phyloP scores from a whole-genome alignment of 2,113 vertebrate genomes.

The Opisthocomus hoazin region DNA sequence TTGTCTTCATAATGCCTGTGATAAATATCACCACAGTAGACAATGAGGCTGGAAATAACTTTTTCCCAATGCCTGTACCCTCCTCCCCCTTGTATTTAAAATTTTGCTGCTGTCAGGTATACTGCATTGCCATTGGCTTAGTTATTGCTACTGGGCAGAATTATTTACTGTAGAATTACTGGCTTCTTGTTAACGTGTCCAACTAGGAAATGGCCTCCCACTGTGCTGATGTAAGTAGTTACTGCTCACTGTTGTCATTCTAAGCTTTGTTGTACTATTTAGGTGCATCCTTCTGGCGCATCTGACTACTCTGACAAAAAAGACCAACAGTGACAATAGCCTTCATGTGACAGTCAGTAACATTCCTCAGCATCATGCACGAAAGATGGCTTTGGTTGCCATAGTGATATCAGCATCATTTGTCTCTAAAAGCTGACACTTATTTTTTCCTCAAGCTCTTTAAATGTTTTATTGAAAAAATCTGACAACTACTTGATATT shows the following conservation, averaged over 20 bases:
- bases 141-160: neutral
- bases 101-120: neutral
- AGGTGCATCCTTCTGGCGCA: neutral
- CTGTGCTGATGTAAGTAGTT: neutral
- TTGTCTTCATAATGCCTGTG: neutral
- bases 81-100: neutral
- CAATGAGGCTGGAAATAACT: neutral
- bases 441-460: neutral
- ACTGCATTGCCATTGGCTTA: neutral
- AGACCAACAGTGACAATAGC: neutral
- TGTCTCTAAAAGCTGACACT: neutral
- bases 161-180: neutral
- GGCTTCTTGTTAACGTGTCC: neutral
- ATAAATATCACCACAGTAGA: neutral
- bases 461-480: slow-evolving; percentile 30
- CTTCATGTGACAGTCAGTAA: neutral
- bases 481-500: neutral
- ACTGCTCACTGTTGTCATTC: neutral
- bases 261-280: neutral
- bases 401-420: neutral
- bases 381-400: neutral
- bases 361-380: neutral
- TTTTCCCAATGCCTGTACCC: too few relatives aligned
- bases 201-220: neutral
- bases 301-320: neutral